Conservation (phyloP, 2,888 invertebrate genomes). For the Merodon equestris region DNA sequence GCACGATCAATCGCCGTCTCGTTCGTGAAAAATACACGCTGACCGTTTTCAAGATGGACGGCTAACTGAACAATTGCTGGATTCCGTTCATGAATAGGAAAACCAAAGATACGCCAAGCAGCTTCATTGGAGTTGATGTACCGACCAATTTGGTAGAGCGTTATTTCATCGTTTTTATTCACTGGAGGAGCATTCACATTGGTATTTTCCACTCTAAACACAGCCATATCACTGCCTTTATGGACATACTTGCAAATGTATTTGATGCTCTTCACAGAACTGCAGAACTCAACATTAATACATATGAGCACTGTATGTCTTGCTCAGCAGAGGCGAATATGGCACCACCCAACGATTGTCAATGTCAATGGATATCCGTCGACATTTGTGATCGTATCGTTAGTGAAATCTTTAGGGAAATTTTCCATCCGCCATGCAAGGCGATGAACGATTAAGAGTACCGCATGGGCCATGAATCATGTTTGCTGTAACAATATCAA, state of each 20-base stretch:
- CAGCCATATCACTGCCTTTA: conserved; percentile 69
- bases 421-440: too few relatives aligned
- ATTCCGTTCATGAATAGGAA: conserved; percentile 73
- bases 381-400: too few relatives aligned
- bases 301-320: conserved; percentile 12
- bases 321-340: too few relatives aligned
- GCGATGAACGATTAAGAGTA: too few relatives aligned
- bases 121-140: conserved; percentile 71
- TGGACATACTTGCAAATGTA: conserved; percentile 71
- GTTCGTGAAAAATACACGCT: too few relatives aligned
- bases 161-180: conserved; percentile 70
- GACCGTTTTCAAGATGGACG: conserved; percentile 56
- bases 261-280: conserved; percentile 5
- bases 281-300: conserved; percentile 15
- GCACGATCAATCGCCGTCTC: conserved; percentile 51
- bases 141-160: conserved; percentile 69
- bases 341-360: too few relatives aligned
- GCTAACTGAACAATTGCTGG: conserved; percentile 71
- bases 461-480: too few relatives aligned
- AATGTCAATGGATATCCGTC: too few relatives aligned
- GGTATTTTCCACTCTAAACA: conserved; percentile 53
- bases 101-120: conserved; percentile 70
- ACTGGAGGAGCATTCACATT: conserved; percentile 69
- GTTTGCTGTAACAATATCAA: too few relatives aligned
- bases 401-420: too few relatives aligned